Evolutionary conservation across 1,140 invertebrate species (phyloP).

Genomic region (Drosophila kikkawai): DNA sequence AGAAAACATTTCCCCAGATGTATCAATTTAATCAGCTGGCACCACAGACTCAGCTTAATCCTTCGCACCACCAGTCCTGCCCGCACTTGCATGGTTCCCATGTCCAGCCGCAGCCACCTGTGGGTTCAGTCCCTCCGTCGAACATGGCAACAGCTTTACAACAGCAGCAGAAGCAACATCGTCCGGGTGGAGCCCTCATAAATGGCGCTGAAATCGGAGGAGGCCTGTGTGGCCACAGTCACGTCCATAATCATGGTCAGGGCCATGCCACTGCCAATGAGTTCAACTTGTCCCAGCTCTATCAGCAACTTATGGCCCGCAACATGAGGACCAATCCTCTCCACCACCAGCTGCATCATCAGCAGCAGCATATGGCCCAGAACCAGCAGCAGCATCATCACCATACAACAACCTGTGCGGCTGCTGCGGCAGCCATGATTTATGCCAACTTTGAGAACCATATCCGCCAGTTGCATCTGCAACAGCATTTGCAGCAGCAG

Average conservation of each 20-base stretch:
- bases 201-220: not conserved
- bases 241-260: not conserved
- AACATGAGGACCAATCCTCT: slow-evolving; percentile 46
- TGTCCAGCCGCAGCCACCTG: not conserved
- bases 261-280: slow-evolving; percentile 33
- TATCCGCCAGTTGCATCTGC: slow-evolving; percentile 44
- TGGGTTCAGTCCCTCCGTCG: not conserved
- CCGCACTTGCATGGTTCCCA: not conserved
- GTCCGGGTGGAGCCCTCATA: not conserved
- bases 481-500: slow-evolving; percentile 36
- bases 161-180: slow-evolving; percentile 20
- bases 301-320: slow-evolving; percentile 50
- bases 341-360: slow-evolving; percentile 25
- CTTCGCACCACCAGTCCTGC: not conserved
- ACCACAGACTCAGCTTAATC: not conserved
- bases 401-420: slow-evolving; percentile 14
- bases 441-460: slow-evolving; percentile 56
- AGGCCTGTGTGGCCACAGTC: slow-evolving; percentile 4
- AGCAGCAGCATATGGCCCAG: slow-evolving; percentile 9
- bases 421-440: slow-evolving; percentile 46
- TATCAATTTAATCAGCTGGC: slow-evolving; percentile 10
- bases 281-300: slow-evolving; percentile 37
- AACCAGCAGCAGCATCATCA: slow-evolving; percentile 26
- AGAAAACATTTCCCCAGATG: slow-evolving; percentile 8
- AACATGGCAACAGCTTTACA: not conserved